Percentiles rank a stretch among this genome's conserved stretches.
phyloP scores from a whole-genome alignment of 2,888 invertebrate species.

The Choreutis nemorana region DNA sequence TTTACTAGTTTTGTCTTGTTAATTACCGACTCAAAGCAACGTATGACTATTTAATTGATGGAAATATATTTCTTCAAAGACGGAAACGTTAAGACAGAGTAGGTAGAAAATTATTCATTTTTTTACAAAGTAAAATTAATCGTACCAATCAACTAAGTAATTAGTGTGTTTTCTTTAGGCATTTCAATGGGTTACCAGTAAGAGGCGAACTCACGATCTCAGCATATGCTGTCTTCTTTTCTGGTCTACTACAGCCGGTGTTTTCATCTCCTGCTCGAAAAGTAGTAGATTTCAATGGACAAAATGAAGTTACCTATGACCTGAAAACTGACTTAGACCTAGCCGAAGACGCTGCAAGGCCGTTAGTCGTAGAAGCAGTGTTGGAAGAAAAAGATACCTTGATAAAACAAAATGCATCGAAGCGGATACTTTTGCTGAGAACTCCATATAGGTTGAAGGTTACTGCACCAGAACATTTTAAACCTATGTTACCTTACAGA shows the following conservation, averaged over 20 bases:
- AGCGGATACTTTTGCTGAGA: conserved; percentile 67
- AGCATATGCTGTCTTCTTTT: conserved; percentile 83
- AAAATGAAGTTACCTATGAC: conserved; percentile 76
- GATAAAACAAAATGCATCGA: conserved; percentile 80
- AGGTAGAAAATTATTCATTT: no score
- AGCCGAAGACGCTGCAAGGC: conserved; percentile 79
- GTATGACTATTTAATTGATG: no score
- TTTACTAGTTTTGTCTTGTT: no score
- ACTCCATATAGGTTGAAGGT: conserved; percentile 72
- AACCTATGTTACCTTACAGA: conserved; percentile 85
- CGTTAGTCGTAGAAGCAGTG: conserved; percentile 85
- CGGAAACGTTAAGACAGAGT: no score
- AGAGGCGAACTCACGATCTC: conserved; percentile 86
- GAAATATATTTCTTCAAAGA: no score
- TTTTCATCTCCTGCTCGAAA: conserved; percentile 77
- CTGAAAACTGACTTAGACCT: conserved; percentile 78
- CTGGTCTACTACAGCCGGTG: conserved; percentile 80
- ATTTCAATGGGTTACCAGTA: conserved; percentile 87
- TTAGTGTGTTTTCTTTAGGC: no score
- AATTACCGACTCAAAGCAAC: no score
- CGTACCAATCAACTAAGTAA: no score
- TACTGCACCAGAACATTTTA: conserved; percentile 85
- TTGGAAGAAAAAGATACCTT: conserved; percentile 91
- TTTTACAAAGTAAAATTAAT: no score
- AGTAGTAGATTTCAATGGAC: conserved; percentile 72